phyloP scores from a whole-genome alignment of 2,797 vertebrate genomes.

The Macropodus opercularis region DNA sequence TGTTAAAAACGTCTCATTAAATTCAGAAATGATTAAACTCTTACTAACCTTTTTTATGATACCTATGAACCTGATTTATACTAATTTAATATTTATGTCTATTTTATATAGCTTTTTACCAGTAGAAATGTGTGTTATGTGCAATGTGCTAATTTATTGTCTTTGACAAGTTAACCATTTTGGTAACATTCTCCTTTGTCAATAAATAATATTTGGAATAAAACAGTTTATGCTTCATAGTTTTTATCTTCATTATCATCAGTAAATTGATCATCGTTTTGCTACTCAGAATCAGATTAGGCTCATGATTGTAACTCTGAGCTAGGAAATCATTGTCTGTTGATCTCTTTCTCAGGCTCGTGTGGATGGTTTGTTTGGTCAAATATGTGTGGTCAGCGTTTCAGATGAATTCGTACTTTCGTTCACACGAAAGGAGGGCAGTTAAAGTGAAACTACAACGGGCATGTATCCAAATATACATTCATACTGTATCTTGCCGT shows the following conservation, averaged over 20 bases:
- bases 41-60: too few species aligned
- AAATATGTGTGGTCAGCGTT: background rate
- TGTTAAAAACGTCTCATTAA: slow-evolving; percentile 39
- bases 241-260: slow-evolving; percentile 1
- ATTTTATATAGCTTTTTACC: slow-evolving; percentile 63
- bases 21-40: slow-evolving; percentile 36
- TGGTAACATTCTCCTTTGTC: slow-evolving; percentile 36
- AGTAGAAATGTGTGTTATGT: slow-evolving; percentile 30
- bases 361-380: too few species aligned
- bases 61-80: slow-evolving; percentile 54
- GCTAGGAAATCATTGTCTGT: background rate
- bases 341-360: too few species aligned
- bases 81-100: slow-evolving; percentile 78
- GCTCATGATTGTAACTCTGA: background rate
- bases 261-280: background rate
- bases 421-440: too few species aligned
- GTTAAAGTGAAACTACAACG: too few species aligned
- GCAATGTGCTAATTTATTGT: slow-evolving; percentile 72
- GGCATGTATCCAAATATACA: too few species aligned
- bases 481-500: too few species aligned
- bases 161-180: slow-evolving; percentile 42
- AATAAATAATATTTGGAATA: slow-evolving; percentile 67
- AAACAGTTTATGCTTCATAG: slow-evolving; percentile 14
- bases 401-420: too few species aligned
- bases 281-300: background rate